These are phyloP conservation scores for Xanthia icteritia DNA, from an alignment of 2,888 invertebrate species.

Conservation along the genomic window DNA sequence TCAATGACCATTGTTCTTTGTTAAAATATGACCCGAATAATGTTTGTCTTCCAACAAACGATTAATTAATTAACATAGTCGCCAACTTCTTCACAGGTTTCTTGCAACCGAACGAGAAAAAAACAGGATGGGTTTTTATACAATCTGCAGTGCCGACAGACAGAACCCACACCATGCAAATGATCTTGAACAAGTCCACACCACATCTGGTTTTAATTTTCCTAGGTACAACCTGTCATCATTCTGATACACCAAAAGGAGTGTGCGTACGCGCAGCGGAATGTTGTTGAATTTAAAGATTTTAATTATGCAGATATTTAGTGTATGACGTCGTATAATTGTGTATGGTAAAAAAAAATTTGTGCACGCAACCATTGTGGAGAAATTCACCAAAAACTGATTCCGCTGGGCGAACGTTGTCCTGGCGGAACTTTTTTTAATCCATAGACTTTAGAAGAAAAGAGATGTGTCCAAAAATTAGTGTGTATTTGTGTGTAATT, in stretches of 20 bases:
- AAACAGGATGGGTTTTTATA: slow-evolving; percentile 50
- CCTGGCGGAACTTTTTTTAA: too few relatives aligned
- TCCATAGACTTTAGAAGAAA: too few relatives aligned
- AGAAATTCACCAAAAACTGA: too few relatives aligned
- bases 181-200: slow-evolving; percentile 64
- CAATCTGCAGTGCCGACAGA: slow-evolving; percentile 64
- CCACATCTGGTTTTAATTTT: slow-evolving; percentile 72
- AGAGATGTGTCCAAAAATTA: too few relatives aligned
- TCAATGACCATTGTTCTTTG: slow-evolving; percentile 59
- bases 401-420: too few relatives aligned
- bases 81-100: slow-evolving; percentile 36
- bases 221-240: slow-evolving; percentile 44
- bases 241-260: slow-evolving; percentile 35
- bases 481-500: too few relatives aligned
- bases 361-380: too few relatives aligned
- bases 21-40: slow-evolving; percentile 54
- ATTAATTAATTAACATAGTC: slow-evolving; percentile 47
- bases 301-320: too few relatives aligned
- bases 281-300: too few relatives aligned
- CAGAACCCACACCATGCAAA: slow-evolving; percentile 74
- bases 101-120: slow-evolving; percentile 49
- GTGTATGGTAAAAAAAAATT: too few relatives aligned
- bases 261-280: too few relatives aligned
- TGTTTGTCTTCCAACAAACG: slow-evolving; percentile 39
- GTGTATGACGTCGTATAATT: too few relatives aligned